phyloP scores from a whole-genome alignment of 2,888 invertebrate species.

The Folsomia candida region DNA sequence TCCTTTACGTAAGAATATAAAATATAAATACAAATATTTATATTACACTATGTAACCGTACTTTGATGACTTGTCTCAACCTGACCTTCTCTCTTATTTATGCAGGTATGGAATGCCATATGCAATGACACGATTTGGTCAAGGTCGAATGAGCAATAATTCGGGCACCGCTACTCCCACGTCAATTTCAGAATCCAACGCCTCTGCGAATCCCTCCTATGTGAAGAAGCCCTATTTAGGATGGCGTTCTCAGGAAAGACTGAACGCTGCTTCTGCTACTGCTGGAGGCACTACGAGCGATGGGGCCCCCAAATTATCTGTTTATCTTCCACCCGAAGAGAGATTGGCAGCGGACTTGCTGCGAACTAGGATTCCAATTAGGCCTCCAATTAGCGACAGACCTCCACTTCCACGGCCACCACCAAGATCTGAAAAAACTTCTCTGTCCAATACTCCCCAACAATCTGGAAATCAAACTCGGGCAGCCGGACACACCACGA shows the following conservation, averaged over 20 bases:
- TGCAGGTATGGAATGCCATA: slow-evolving; percentile 50
- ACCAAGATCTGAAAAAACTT: slow-evolving; percentile 42
- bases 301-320: slow-evolving; percentile 54
- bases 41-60: not conserved
- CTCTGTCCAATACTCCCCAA: slow-evolving; percentile 22
- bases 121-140: slow-evolving; percentile 43
- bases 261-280: slow-evolving; percentile 53
- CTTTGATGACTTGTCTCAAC: no score
- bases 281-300: slow-evolving; percentile 8
- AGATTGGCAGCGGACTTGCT: slow-evolving; percentile 47
- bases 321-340: slow-evolving; percentile 48
- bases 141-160: slow-evolving; percentile 45
- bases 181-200: slow-evolving; percentile 32
- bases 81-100: not conserved
- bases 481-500: not conserved
- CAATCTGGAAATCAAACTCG: slow-evolving; percentile 4
- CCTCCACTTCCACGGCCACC: slow-evolving; percentile 48
- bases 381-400: slow-evolving; percentile 40
- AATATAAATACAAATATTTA: not conserved
- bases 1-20: slow-evolving; percentile 48
- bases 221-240: slow-evolving; percentile 80
- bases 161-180: slow-evolving; percentile 45
- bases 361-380: slow-evolving; percentile 28
- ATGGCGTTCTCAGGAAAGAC: slow-evolving; percentile 79
- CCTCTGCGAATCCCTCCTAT: slow-evolving; percentile 29